A percentile compares a stretch with the other conserved stretches of the same genome.
These are phyloP conservation scores for Xylocampa areola DNA, from an alignment of 2,888 invertebrate species.

Conservation along the genomic window DNA sequence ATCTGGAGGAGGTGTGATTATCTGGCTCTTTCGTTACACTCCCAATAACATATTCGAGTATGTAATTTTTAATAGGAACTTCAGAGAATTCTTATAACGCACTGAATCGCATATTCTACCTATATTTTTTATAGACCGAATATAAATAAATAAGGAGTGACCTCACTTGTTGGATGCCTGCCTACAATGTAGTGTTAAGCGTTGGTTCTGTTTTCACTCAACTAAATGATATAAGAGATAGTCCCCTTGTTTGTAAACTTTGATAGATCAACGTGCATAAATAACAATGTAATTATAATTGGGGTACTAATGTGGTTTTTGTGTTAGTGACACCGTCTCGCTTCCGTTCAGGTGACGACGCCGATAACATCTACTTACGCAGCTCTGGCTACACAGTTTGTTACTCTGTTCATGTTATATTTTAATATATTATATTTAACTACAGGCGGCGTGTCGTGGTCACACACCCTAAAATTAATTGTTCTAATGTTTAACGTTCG, in stretches of 20 bases:
- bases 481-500: slow-evolving; percentile 68
- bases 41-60: slow-evolving; percentile 60
- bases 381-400: slow-evolving; percentile 74
- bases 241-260: slow-evolving; percentile 62
- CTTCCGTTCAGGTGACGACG: slow-evolving; percentile 87
- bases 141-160: slow-evolving; percentile 5
- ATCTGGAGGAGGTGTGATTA: slow-evolving; percentile 76
- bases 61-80: slow-evolving; percentile 61
- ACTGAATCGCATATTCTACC: slow-evolving; percentile 40
- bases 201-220: slow-evolving; percentile 36
- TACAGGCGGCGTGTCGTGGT: slow-evolving; percentile 44
- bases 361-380: slow-evolving; percentile 75
- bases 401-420: slow-evolving; percentile 72
- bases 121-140: slow-evolving; percentile 21
- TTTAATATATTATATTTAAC: slow-evolving; percentile 40
- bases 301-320: slow-evolving; percentile 86
- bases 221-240: slow-evolving; percentile 54
- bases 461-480: slow-evolving; percentile 72
- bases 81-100: slow-evolving; percentile 51
- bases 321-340: slow-evolving; percentile 75
- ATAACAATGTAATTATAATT: slow-evolving; percentile 71
- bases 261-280: slow-evolving; percentile 68
- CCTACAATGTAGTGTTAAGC: slow-evolving; percentile 5
- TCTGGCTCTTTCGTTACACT: slow-evolving; percentile 67
- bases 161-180: neutral